Evolutionary conservation across 1,140 invertebrate genomes (phyloP), one percentile per base, ranked within the genome.

Genomic region (Pteromalus puparum): DNA sequence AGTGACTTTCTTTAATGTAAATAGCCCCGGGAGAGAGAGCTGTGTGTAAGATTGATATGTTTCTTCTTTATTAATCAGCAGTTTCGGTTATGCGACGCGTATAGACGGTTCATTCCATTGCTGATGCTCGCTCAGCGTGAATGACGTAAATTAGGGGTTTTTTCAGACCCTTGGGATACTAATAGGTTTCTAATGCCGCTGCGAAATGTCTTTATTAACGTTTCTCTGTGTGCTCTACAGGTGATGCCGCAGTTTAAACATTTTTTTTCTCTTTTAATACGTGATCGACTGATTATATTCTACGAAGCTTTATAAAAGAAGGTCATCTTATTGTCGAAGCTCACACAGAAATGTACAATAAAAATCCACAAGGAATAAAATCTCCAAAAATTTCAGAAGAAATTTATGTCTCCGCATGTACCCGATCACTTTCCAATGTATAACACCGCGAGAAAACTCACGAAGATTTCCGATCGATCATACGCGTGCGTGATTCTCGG

Each of bases 391-490:
- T 75, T 82, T 21, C n/a, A n/a, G n/a, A 1, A 28, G n/a, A 30
- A 83, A 70, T 77, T 77, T 77, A 83, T 83, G 82, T 48, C 42
- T 42, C 30, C 9, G n/a, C 82, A 77, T 77, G 82, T 4, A 15
- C 42, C 15, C 24, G 65, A 75, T 61, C 24, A 42, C 10, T 2
- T 5, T 21, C 28, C 4, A 18, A 12, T 48, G 24, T 70, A 46
- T 24, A 12, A 61, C 18, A n/a, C 72, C 30, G 34, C 30, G 72
- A 7, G 30, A 24, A 68, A 70, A 24, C 88, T 92, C 90, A 92
- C 91, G 91, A 79, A 88, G 83, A 85, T 89, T 91, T 88, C 87
- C 90, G 87, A 92, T 92, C 92, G 90, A 92, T 92, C 91, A 92
- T 81, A 30, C 67, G 79, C 76, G 86, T 79, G 87, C 89, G 87